These are phyloP conservation scores for Microvelia longipes DNA, from an alignment of 1,140 invertebrate species.

Conservation along the genomic window DNA sequence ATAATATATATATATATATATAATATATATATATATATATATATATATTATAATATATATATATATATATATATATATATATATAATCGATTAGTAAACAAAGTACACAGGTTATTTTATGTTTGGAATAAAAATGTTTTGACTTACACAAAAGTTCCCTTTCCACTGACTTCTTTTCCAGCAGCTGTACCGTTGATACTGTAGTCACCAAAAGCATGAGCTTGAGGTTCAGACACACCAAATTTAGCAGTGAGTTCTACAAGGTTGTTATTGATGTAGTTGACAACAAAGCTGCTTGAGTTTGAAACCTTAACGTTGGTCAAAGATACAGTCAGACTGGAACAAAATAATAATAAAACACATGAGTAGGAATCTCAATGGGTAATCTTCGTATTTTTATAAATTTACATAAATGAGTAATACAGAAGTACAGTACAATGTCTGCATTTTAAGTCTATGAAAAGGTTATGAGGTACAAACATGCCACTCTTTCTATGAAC, in stretches of 20 bases:
- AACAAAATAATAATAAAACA: background rate
- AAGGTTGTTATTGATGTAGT: slow-evolving; percentile 2
- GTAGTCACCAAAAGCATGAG: background rate
- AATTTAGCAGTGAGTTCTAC: background rate
- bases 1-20: too few relatives aligned
- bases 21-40: too few relatives aligned
- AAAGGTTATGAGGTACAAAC: background rate
- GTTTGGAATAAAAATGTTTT: too few relatives aligned
- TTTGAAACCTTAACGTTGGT: background rate
- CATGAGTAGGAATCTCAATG: background rate
- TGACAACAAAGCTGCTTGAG: background rate
- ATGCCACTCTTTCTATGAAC: background rate
- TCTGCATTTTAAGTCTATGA: background rate
- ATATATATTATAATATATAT: too few relatives aligned
- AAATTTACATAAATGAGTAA: background rate
- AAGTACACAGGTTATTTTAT: too few relatives aligned
- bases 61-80: too few relatives aligned
- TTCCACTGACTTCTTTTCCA: background rate
- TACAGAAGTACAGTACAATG: too few relatives aligned
- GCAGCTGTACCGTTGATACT: background rate
- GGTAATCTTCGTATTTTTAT: background rate
- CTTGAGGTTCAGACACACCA: background rate
- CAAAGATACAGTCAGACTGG: background rate
- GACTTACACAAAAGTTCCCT: slow-evolving; percentile 1
- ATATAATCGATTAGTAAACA: too few relatives aligned